Percentiles rank a stretch among this genome's conserved stretches.
Evolutionary conservation across 2,888 invertebrate species (phyloP).

Genomic region (Esperia sulphurella): DNA sequence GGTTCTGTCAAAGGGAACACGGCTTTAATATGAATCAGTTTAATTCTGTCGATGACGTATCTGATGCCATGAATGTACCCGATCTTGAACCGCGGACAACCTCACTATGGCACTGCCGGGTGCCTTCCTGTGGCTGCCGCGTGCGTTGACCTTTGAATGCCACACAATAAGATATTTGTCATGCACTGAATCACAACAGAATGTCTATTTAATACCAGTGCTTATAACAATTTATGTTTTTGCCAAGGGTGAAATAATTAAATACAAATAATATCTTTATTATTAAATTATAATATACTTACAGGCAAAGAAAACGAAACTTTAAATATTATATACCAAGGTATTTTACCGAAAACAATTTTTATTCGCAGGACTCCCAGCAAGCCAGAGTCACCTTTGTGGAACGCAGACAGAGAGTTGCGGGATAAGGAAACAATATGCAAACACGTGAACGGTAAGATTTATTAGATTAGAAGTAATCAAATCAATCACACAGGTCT

Average conservation of each 20-base stretch:
- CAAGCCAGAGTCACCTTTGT: slow-evolving; percentile 67
- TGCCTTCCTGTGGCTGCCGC: slow-evolving; percentile 34
- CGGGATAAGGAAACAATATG: slow-evolving; percentile 56
- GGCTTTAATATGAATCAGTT: slow-evolving; percentile 39
- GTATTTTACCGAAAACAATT: slow-evolving; percentile 22
- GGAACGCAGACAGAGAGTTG: slow-evolving; percentile 64
- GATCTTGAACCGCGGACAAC: slow-evolving; percentile 2
- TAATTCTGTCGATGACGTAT: slow-evolving; percentile 64
- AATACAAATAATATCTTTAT: no score
- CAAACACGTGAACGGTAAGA: slow-evolving; percentile 69
- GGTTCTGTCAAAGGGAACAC: background rate
- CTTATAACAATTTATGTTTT: slow-evolving; percentile 25
- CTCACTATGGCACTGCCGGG: slow-evolving; percentile 21
- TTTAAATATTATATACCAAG: no score
- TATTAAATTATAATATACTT: no score
- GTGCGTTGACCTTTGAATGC: slow-evolving; percentile 64
- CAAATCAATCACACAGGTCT: no score
- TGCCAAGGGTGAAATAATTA: background rate
- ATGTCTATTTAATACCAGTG: no score
- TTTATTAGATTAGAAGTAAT: background rate
- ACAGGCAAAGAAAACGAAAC: no score
- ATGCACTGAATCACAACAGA: slow-evolving; percentile 46
- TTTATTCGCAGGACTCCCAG: slow-evolving; percentile 57
- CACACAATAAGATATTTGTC: slow-evolving; percentile 56
- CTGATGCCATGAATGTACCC: slow-evolving; percentile 43